These are phyloP conservation scores for Ctenoplectra terminalis DNA, from an alignment of 1,140 invertebrate species.

Conservation along the genomic window DNA sequence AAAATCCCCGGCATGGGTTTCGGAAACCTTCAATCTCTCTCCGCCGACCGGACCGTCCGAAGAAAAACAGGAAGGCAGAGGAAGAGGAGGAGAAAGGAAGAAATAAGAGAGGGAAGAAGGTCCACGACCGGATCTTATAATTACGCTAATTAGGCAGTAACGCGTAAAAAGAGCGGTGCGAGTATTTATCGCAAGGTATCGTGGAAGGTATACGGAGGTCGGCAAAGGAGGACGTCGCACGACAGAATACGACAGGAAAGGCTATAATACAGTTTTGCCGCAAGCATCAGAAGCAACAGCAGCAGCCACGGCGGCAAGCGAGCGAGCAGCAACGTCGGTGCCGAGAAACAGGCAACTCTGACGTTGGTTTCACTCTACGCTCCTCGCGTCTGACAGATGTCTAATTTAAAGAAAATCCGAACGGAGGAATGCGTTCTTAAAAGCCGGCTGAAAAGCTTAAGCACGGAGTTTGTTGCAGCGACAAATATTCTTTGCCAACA, in stretches of 20 bases:
- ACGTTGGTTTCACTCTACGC: conserved; percentile 1
- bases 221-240: conserved; percentile 62
- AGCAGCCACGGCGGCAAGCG: conserved; percentile 44
- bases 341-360: conserved; percentile 24
- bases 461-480: background rate
- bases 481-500: background rate
- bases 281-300: conserved; percentile 62
- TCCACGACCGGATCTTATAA: conserved; percentile 56
- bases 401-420: conserved; percentile 23
- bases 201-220: conserved; percentile 46
- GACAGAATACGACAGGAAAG: conserved; percentile 74
- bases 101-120: conserved; percentile 27
- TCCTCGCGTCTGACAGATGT: conserved; percentile 1
- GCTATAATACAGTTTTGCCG: conserved; percentile 80
- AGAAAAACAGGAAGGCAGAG: conserved; percentile 22
- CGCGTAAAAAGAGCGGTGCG: conserved; percentile 57
- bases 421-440: background rate
- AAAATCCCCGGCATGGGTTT: background rate
- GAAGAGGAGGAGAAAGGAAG: background rate
- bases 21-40: background rate
- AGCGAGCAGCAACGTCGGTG: conserved; percentile 32
- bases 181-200: conserved; percentile 62
- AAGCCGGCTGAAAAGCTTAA: background rate
- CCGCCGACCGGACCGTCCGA: background rate
- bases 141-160: conserved; percentile 63